Conservation (phyloP, 2,113 vertebrate species). For the Prochilodus magdalenae region DNA sequence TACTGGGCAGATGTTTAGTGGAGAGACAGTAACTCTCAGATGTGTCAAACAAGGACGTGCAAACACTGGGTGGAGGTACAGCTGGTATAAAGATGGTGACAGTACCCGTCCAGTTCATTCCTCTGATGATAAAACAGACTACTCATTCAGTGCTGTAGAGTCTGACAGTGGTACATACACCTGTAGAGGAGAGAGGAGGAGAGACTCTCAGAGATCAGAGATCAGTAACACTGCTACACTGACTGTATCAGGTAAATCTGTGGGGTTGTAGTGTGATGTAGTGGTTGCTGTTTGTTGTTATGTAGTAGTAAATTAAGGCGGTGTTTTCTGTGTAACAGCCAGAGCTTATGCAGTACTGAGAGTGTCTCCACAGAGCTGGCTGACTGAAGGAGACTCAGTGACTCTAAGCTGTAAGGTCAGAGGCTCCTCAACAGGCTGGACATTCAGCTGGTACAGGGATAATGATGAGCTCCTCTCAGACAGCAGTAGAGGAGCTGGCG, state of each 20-base stretch:
- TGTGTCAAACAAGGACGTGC: conserved; percentile 35
- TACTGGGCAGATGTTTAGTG: conserved; percentile 39
- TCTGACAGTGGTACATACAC: background rate
- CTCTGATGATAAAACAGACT: background rate
- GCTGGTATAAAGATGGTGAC: conserved; percentile 19
- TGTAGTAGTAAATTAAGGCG: background rate
- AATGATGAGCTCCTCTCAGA: conserved; percentile 11
- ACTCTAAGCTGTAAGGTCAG: conserved; percentile 43
- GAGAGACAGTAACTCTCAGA: conserved; percentile 38
- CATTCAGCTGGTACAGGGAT: conserved; percentile 45
- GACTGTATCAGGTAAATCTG: conserved; percentile 39
- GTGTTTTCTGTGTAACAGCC: background rate
- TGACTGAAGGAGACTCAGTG: conserved; percentile 40
- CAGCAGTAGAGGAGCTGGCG: conserved; percentile 42
- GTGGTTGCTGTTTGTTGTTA: background rate
- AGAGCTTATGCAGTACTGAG: conserved; percentile 13
- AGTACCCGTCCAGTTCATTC: background rate
- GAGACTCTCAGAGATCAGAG: conserved; percentile 25
- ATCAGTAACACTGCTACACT: conserved; percentile 21
- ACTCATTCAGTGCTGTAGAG: background rate
- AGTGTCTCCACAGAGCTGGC: conserved; percentile 38
- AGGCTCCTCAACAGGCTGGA: conserved; percentile 46
- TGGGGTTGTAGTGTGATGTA: background rate
- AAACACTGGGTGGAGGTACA: conserved; percentile 35
- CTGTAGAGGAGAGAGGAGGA: conserved; percentile 14